Conservation (phyloP, 2,888 invertebrate genomes). For the Cosmia pyralina region DNA sequence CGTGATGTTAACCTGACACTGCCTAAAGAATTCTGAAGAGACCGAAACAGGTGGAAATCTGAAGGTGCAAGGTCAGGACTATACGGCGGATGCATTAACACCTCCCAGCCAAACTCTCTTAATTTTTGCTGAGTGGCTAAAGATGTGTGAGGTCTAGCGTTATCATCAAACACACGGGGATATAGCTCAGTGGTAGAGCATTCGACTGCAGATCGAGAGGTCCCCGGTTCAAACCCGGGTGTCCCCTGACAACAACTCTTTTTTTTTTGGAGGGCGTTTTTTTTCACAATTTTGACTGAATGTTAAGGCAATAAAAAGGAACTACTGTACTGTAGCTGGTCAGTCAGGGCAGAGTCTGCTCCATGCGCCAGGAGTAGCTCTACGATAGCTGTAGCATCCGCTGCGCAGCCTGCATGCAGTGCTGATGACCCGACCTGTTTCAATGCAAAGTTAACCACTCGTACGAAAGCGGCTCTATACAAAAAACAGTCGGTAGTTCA, state of each 20-base stretch:
- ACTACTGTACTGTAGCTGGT: conserved; percentile 92
- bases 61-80: no score
- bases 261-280: conserved; percentile 4
- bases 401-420: conserved; percentile 93
- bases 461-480: no score
- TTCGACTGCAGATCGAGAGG: no score
- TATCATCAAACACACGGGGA: conserved; percentile 75
- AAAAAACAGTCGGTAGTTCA: no score
- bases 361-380: conserved; percentile 92
- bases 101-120: no score
- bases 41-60: no score
- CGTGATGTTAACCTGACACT: no score
- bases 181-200: conserved; percentile 88
- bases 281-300: background rate
- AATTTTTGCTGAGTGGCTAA: no score
- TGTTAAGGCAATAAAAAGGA: background rate
- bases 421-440: conserved; percentile 92
- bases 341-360: conserved; percentile 93
- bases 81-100: no score
- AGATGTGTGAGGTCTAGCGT: no score
- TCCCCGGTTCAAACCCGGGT: conserved; percentile 88
- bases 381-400: conserved; percentile 92
- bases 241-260: conserved; percentile 75
- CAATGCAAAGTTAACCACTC: background rate
- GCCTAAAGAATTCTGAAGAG: no score